Evolutionary conservation across 2,888 invertebrate genomes (phyloP).

Genomic region (Pollenia amentaria): DNA sequence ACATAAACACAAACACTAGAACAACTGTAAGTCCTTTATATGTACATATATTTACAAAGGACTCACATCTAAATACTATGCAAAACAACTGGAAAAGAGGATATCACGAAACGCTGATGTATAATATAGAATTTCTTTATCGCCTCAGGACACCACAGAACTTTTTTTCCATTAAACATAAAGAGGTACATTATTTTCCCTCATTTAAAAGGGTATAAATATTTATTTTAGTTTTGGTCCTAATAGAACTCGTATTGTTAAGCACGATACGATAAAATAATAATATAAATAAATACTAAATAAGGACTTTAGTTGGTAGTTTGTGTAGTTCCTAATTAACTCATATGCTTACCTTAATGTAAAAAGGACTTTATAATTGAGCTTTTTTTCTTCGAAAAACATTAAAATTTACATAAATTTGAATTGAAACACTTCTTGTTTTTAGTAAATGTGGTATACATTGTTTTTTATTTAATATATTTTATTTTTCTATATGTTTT

Average conservation of each 20-base stretch:
- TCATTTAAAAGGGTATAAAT: neutral
- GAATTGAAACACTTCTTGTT: neutral
- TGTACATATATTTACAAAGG: slow-evolving; percentile 7
- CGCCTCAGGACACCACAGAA: slow-evolving; percentile 49
- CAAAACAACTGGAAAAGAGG: slow-evolving; percentile 6
- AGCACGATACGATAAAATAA: neutral
- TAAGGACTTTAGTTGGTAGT: neutral
- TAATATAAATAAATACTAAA: neutral
- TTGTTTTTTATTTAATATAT: slow-evolving; percentile 3
- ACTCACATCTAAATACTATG: slow-evolving; percentile 17
- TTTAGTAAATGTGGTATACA: neutral
- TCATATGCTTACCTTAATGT: slow-evolving; percentile 51
- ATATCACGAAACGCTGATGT: slow-evolving; percentile 34
- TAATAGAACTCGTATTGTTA: neutral
- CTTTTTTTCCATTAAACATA: slow-evolving; percentile 22
- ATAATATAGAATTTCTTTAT: slow-evolving; percentile 48
- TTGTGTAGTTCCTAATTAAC: neutral
- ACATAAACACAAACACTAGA: slow-evolving; percentile 20
- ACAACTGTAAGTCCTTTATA: no score
- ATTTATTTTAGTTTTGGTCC: neutral
- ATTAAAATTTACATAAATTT: neutral
- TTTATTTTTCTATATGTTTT: neutral
- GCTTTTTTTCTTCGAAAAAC: no score
- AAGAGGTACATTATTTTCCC: neutral
- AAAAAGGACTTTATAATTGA: slow-evolving; percentile 4